Evolutionary conservation across 2,888 invertebrate genomes (phyloP), one percentile per base, ranked within the genome.

Genomic region (Pollenia labialis): DNA sequence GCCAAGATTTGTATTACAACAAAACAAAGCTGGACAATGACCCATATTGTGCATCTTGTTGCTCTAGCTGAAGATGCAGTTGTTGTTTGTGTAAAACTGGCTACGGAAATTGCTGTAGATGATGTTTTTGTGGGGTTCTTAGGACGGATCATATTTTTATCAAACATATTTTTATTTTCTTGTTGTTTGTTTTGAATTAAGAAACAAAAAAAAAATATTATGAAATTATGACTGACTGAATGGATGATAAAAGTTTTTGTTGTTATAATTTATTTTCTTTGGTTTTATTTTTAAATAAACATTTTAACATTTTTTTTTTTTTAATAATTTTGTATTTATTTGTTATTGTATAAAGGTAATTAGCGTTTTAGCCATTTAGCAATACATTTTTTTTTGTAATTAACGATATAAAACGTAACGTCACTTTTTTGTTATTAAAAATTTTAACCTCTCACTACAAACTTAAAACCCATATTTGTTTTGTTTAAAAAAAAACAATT

Each of bases 1-100:
- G 87, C 87, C 84, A 87, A 87, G 87, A 84, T 87, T 87, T 87
- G 87, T 84, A 81, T 62, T 60, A 58, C 23, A 68, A 86, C 54
- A 68, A 87, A 74, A 74, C 81, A 81, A 64, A 84, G 81, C 84
- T 87, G 87, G 84, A 77, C 87, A 87, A 84, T 87, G 87, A 87
- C 84, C 87, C 87, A 87, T 50, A 87, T 87, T 79, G 62, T 58
- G 32, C 72, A 60, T 54, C 42, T 84, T 23, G 71, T 60, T 60
- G 58, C 11, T 50, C 9, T 64, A 4, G 60, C 52, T 68, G 32
- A 32, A 32, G 32, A 32, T 32, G 32, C 32, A 32, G 52, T 69
- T 50, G 16, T 46, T 52, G 40, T 54, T 9, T 32, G n/a, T 62
- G 56, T 82, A 66, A 62, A 52, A 64, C 50, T 64, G 71, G 64